Conservation (phyloP, 2,113 vertebrate genomes). For the Oreotrochilus melanogaster region DNA sequence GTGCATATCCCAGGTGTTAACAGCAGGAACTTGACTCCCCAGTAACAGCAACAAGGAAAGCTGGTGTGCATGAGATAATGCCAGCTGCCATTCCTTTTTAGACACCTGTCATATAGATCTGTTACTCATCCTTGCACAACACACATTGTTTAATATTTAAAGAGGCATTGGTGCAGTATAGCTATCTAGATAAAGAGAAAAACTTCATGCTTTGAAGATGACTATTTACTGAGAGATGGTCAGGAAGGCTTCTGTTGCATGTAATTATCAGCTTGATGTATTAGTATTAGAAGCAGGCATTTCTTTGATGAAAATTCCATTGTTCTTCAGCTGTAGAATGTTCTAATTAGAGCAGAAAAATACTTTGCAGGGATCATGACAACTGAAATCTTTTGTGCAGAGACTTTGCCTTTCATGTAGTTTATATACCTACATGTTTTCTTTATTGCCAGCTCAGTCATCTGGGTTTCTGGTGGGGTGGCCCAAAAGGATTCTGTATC, state of each 20-base stretch:
- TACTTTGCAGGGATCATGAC: background rate
- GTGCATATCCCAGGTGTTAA: background rate
- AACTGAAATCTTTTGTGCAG: background rate
- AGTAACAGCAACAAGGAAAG: background rate
- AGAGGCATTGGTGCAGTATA: background rate
- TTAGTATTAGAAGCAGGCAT: background rate
- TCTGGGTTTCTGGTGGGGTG: background rate
- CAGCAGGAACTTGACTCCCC: background rate
- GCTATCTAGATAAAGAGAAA: background rate
- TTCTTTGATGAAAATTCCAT: background rate
- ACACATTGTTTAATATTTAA: background rate
- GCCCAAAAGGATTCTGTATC: background rate
- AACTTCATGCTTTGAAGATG: slow-evolving; percentile 13
- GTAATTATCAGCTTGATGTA: background rate
- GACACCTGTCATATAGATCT: background rate
- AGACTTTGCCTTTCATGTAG: background rate
- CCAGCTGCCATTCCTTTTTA: background rate
- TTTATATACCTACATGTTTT: background rate
- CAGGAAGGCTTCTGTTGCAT: background rate
- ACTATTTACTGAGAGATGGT: background rate
- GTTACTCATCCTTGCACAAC: background rate
- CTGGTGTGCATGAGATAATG: background rate
- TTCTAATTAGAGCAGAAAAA: slow-evolving; percentile 1
- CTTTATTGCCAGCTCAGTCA: background rate
- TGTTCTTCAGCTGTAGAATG: background rate